Evolutionary conservation across 2,797 vertebrate genomes (phyloP), one percentile per base, ranked within the genome.

Genomic region (Kryptopterus vitreolus): DNA sequence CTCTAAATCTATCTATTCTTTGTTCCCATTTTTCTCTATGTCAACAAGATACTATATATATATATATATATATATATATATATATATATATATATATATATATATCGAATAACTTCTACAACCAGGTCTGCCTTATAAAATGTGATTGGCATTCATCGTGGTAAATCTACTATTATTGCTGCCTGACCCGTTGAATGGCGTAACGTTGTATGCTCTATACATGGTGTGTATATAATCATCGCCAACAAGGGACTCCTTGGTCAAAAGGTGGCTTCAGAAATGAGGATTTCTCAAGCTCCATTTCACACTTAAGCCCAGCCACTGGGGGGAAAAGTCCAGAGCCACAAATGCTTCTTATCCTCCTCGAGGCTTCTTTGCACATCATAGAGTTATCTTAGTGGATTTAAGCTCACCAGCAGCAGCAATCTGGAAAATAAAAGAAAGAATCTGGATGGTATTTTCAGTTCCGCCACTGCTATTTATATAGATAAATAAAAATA

Each of bases 331-430:
- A 43, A 43, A 76, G 71, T 75, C 71, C 76, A 81, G 55, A 75
- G 83, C 58, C 74, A 53, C 70, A 52, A 46, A 75, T 83, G 89
- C 86, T 79, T 75, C 75, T 87, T 82, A 84, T 83, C 83, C 79
- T 85, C 81, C 82, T 83, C 33, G 53, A 86, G 88, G 87, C 87
- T 79, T 59, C 83, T 86, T 71, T 85, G 83, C 84, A 80, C 86
- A 88, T 84, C 88, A 81, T 80, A 87, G 77, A 78, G 78, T 89
- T 88, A 87, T 90, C 86, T 80, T 69, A 86, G 85, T 84, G 87
- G 89, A 89, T 88, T 91, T 85, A 88, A 79, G 88, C 85, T 88
- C 78, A 85, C 89, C 89, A 81, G 84, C 77, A 89, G 89, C 89
- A 83, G 86, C 89, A 88, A 92, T 91, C 89, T 20, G 11, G 31